Conservation (phyloP, 2,113 vertebrate genomes). For the Microcebus tavaratra region DNA sequence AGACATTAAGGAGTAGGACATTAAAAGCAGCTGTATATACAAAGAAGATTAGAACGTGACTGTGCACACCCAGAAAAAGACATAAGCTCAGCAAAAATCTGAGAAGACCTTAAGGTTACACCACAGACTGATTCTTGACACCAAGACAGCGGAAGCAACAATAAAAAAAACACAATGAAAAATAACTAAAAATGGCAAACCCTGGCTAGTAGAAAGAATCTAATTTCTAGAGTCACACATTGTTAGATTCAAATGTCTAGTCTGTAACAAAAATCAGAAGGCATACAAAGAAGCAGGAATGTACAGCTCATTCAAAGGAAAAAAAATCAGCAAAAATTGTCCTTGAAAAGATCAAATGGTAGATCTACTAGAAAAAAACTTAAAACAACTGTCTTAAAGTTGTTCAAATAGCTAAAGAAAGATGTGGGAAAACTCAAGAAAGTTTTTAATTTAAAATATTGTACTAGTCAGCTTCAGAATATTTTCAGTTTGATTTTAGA, state of each 20-base stretch:
- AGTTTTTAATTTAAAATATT: not conserved
- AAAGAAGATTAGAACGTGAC: not conserved
- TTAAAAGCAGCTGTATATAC: not conserved
- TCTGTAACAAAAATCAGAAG: not conserved
- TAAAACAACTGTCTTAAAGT: not conserved
- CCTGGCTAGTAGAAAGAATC: not conserved
- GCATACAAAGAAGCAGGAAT: not conserved
- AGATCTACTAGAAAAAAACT: not conserved
- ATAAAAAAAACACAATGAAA: not conserved
- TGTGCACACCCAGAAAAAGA: not conserved
- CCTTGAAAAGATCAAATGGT: not conserved
- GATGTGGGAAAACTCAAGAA: not conserved
- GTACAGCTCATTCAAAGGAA: not conserved
- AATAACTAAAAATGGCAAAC: not conserved
- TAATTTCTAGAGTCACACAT: not conserved
- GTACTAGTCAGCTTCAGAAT: not conserved
- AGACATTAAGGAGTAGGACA: not conserved
- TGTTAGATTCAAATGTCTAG: not conserved
- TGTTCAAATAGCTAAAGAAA: not conserved
- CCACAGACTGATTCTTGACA: not conserved
- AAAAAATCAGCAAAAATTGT: not conserved
- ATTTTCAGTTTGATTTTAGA: not conserved
- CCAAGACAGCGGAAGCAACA: not conserved
- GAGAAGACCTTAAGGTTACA: not conserved
- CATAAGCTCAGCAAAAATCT: not conserved